A percentile compares a stretch with the other conserved stretches of the same genome.
These are phyloP conservation scores for Lipotes vexillifer DNA, from an alignment of 2,113 vertebrate species.

Conservation along the genomic window DNA sequence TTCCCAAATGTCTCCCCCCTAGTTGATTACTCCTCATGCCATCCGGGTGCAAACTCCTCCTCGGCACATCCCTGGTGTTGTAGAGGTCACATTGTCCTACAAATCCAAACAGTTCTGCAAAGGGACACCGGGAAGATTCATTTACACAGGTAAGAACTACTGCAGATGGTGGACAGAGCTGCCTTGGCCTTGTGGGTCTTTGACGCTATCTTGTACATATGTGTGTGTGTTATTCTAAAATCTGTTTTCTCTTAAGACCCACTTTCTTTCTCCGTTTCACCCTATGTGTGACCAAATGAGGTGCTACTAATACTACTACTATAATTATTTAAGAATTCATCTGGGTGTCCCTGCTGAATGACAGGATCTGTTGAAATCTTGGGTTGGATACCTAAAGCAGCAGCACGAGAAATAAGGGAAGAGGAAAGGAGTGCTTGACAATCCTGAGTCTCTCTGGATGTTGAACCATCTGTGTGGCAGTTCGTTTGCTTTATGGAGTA, in stretches of 20 bases:
- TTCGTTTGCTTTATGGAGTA: not conserved
- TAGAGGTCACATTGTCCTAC: slow-evolving; percentile 99
- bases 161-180: not conserved
- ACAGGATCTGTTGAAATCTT: not conserved
- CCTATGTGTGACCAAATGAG: not conserved
- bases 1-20: slow-evolving; percentile 70
- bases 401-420: not conserved
- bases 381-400: not conserved
- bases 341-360: not conserved
- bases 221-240: not conserved
- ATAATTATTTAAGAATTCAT: not conserved
- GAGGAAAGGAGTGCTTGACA: not conserved
- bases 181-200: not conserved
- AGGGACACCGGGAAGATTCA: slow-evolving; percentile 99
- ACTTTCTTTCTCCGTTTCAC: not conserved
- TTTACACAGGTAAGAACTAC: slow-evolving; percentile 93
- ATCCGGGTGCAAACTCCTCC: slow-evolving; percentile 98
- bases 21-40: slow-evolving; percentile 98
- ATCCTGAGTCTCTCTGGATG: not conserved
- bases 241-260: not conserved
- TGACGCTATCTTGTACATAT: not conserved
- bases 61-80: slow-evolving; percentile 98
- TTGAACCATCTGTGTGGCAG: not conserved
- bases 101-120: slow-evolving; percentile 99
- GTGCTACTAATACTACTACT: not conserved